Conservation (phyloP, 2,797 vertebrate species). For the Sebastes wilsoni region DNA sequence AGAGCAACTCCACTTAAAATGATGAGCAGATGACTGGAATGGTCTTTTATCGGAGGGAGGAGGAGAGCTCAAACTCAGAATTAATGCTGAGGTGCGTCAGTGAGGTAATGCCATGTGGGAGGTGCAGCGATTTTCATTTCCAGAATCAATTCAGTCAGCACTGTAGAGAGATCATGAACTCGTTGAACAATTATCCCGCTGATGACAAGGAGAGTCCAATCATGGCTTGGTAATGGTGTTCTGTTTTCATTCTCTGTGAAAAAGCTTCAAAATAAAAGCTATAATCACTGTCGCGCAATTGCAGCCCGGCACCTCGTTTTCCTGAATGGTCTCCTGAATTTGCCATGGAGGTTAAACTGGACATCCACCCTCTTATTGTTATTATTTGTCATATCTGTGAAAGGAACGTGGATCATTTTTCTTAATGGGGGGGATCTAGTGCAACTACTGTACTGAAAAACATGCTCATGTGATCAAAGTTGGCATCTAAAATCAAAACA, state of each 20-base stretch:
- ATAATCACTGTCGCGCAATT: conserved; percentile 75
- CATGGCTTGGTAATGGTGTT: conserved; percentile 61
- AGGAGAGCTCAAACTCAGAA: conserved; percentile 5
- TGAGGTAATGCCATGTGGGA: conserved; percentile 18
- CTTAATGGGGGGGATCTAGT: conserved; percentile 23
- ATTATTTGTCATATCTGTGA: conserved; percentile 48
- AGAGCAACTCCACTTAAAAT: background rate
- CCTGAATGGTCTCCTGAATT: conserved; percentile 59
- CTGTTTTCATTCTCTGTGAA: conserved; percentile 56
- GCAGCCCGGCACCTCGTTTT: conserved; percentile 52
- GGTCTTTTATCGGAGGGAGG: conserved; percentile 5
- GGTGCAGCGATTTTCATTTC: conserved; percentile 50
- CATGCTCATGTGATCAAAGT: background rate
- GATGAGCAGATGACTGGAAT: conserved; percentile 11
- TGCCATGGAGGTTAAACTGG: conserved; percentile 70
- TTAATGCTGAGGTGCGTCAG: conserved; percentile 34
- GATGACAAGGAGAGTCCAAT: conserved; percentile 74
- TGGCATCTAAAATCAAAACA: background rate
- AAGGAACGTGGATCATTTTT: conserved; percentile 27
- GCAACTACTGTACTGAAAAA: background rate
- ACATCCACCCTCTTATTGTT: conserved; percentile 54
- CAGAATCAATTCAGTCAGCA: conserved; percentile 58
- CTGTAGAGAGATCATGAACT: conserved; percentile 67
- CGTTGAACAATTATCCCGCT: conserved; percentile 62
- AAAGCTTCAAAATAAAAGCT: conserved; percentile 72